phyloP scores from a whole-genome alignment of 2,113 vertebrate species.

The Malurus cyaneus region DNA sequence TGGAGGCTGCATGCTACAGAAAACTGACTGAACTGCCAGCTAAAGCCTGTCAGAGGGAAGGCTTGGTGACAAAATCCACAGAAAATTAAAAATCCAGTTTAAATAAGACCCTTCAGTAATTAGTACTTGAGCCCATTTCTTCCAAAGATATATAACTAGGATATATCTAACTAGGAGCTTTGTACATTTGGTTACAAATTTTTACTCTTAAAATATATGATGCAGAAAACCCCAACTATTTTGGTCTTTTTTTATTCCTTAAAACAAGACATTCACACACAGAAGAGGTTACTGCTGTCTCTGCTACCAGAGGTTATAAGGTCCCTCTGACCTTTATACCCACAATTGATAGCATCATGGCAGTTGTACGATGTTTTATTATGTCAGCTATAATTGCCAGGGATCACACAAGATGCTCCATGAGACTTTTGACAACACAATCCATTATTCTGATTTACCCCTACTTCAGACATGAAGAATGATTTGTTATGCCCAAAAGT shows the following conservation, averaged over 20 bases:
- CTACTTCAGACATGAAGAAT: background rate
- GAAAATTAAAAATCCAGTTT: background rate
- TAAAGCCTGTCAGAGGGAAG: background rate
- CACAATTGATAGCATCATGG: fast-evolving
- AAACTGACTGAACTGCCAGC: background rate
- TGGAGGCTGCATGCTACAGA: background rate
- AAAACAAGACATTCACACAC: background rate
- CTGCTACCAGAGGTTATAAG: background rate
- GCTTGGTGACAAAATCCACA: background rate
- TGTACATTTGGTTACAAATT: background rate
- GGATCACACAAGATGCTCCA: background rate
- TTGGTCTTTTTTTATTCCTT: background rate
- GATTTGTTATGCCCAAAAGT: background rate
- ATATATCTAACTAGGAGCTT: background rate
- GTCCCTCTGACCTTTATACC: background rate
- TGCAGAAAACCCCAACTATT: background rate
- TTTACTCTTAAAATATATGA: background rate
- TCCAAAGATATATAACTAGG: background rate
- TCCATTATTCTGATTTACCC: background rate
- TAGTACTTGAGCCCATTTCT: background rate
- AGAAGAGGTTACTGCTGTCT: background rate
- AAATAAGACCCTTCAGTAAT: background rate
- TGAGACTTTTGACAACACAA: background rate
- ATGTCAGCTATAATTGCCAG: background rate
- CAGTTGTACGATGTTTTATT: background rate